phyloP scores from a whole-genome alignment of 2,797 vertebrate species.

The Otolemur crassicaudatus region DNA sequence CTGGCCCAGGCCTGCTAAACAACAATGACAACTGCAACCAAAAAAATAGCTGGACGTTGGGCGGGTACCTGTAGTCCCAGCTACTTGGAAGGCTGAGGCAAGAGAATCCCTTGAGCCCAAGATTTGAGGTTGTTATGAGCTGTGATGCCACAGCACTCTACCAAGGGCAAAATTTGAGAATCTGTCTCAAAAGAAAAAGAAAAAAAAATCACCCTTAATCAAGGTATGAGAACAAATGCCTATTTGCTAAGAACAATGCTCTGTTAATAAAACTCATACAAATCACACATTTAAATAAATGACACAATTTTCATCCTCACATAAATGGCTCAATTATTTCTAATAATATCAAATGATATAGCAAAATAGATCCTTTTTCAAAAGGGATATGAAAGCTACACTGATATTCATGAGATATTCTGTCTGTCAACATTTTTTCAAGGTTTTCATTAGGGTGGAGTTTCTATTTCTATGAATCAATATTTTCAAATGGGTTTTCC shows the following conservation, averaged over 20 bases:
- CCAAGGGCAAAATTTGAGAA: too few relatives aligned
- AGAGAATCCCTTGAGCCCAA: too few relatives aligned
- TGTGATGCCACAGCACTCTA: too few relatives aligned
- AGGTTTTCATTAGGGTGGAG: background rate
- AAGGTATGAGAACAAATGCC: background rate
- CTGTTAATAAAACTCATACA: background rate
- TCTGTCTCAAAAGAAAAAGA: background rate
- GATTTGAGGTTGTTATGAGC: too few relatives aligned
- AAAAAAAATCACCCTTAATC: background rate
- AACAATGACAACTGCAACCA: too few relatives aligned
- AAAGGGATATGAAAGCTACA: background rate
- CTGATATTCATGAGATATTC: background rate
- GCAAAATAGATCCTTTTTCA: background rate
- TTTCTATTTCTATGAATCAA: background rate
- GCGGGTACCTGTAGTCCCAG: too few relatives aligned
- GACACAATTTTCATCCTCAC: background rate
- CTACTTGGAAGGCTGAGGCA: too few relatives aligned
- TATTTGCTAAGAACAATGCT: background rate
- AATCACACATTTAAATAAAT: background rate
- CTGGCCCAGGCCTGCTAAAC: too few relatives aligned
- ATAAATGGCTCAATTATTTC: background rate
- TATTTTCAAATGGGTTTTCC: slow-evolving; percentile 3
- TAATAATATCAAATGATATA: slow-evolving; percentile 14
- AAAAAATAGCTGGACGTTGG: too few relatives aligned
- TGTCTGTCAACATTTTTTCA: slow-evolving; percentile 28